phyloP scores from a whole-genome alignment of 1,140 invertebrate species.

The Lepidurus packardi region DNA sequence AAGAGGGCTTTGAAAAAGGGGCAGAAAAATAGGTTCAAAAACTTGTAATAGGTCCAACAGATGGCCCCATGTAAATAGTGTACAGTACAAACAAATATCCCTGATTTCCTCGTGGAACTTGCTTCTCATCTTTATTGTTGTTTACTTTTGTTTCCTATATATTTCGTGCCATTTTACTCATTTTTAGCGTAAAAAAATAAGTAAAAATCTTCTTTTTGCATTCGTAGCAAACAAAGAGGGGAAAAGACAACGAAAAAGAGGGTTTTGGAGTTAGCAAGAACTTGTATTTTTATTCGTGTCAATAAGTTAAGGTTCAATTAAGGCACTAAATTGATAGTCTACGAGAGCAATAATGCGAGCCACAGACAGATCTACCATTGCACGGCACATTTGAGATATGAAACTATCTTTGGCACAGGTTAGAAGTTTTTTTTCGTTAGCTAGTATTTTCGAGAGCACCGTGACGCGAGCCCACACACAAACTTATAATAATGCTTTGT shows the following conservation, averaged over 20 bases:
- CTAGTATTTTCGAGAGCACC: not conserved
- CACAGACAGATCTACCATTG: not conserved
- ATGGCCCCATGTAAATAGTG: slow-evolving; percentile 15
- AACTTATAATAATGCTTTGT: not conserved
- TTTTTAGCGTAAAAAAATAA: too few relatives aligned
- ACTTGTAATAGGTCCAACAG: not conserved
- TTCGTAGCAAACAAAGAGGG: too few relatives aligned
- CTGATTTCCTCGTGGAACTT: not conserved
- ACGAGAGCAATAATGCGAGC: not conserved
- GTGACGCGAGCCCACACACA: not conserved
- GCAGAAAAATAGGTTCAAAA: not conserved
- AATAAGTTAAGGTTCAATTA: slow-evolving; percentile 9
- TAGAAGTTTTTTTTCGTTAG: not conserved
- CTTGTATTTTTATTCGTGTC: slow-evolving; percentile 14
- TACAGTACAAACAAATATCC: slow-evolving; percentile 1
- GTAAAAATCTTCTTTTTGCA: too few relatives aligned
- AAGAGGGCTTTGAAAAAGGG: not conserved
- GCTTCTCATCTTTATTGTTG: too few relatives aligned
- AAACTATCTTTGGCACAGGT: slow-evolving; percentile 19
- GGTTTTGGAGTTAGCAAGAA: not conserved
- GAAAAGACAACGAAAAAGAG: too few relatives aligned
- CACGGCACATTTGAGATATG: slow-evolving; percentile 3
- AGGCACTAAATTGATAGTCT: slow-evolving; percentile 7
- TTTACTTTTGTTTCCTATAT: too few relatives aligned
- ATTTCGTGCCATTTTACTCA: too few relatives aligned